Conservation (phyloP, 2,113 vertebrate genomes). For the Marmota flaviventris region DNA sequence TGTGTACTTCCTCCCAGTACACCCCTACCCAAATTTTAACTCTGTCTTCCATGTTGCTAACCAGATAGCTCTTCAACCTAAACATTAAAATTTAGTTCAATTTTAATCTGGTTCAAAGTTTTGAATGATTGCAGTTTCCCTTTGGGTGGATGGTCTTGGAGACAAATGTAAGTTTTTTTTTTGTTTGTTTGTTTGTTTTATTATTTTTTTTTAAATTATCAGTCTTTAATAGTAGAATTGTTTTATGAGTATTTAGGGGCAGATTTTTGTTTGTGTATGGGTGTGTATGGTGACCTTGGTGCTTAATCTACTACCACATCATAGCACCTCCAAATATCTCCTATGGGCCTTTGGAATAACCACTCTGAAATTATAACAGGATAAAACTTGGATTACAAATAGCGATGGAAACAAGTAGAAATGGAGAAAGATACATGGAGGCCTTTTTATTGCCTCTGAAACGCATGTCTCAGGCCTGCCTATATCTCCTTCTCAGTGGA, state of each 20-base stretch:
- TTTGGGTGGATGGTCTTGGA: not conserved
- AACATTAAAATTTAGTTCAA: not conserved
- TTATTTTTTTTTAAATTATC: not conserved
- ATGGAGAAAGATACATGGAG: not conserved
- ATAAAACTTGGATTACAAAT: not conserved
- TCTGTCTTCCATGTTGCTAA: not conserved
- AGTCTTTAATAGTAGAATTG: not conserved
- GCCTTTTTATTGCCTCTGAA: not conserved
- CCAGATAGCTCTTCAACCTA: constrained; percentile 5
- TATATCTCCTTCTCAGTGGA: not conserved
- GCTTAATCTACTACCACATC: not conserved
- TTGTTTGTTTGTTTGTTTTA: not conserved
- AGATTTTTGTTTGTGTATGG: not conserved
- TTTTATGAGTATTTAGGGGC: not conserved
- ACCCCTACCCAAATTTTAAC: not conserved
- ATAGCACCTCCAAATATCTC: not conserved
- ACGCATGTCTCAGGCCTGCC: not conserved
- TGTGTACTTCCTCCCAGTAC: not conserved
- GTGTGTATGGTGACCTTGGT: not conserved
- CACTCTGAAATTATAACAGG: not conserved
- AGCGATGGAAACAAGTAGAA: not conserved
- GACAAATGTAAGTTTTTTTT: not conserved
- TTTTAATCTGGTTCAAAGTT: not conserved
- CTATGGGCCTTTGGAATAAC: not conserved
- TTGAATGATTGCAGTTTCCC: not conserved